Evolutionary conservation across 2,797 vertebrate species (phyloP).

Genomic region (Betta splendens): DNA sequence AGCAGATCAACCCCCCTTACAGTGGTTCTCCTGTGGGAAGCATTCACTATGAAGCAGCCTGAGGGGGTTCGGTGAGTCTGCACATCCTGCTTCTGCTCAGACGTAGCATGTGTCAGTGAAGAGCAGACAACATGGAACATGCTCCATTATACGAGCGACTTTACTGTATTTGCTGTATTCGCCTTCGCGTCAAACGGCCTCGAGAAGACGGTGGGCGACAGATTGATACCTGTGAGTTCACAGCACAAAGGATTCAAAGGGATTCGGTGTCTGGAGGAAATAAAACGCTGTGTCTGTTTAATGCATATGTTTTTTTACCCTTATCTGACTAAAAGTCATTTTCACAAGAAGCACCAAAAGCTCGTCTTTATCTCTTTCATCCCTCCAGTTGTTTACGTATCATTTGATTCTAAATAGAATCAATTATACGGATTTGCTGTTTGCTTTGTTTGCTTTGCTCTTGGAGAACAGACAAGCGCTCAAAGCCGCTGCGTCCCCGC

Average conservation of each 20-base stretch:
- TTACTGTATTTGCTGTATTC: too few relatives aligned
- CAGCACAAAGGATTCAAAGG: constrained; percentile 1
- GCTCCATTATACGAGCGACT: neutral
- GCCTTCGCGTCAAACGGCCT: too few relatives aligned
- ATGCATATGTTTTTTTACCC: neutral
- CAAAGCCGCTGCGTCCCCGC: constrained; percentile 19
- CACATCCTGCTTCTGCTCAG: neutral
- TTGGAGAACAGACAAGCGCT: constrained; percentile 38
- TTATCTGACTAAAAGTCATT: constrained; percentile 6
- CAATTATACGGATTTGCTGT: constrained; percentile 64
- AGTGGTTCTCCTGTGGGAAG: neutral
- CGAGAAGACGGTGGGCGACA: neutral
- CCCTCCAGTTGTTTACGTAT: constrained; percentile 50
- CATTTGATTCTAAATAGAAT: constrained; percentile 59
- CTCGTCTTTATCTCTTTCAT: constrained; percentile 28
- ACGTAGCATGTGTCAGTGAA: neutral
- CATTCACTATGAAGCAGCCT: neutral
- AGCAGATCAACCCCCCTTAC: neutral
- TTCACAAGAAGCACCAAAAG: constrained; percentile 27
- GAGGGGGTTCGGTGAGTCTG: neutral
- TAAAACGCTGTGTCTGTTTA: too few relatives aligned
- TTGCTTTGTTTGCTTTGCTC: constrained; percentile 53
- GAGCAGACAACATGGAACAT: neutral
- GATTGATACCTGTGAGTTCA: constrained; percentile 5
- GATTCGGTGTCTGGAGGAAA: too few relatives aligned